Evolutionary conservation across 2,888 invertebrate species (phyloP), one percentile per base, ranked within the genome.

Genomic region (Ochropacha duplaris): DNA sequence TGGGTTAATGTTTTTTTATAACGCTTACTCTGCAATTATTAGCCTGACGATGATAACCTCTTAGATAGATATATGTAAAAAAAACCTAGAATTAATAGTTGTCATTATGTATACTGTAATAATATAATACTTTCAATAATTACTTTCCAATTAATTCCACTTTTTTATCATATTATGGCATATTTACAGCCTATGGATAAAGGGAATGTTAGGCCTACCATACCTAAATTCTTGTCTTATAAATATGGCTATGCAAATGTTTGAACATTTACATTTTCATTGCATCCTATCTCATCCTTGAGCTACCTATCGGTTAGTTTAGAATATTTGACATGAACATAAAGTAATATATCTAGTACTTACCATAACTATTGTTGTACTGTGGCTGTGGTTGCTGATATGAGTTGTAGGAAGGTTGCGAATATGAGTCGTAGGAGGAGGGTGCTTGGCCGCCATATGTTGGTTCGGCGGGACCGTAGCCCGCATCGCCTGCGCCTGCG

Each of bases 291-390:
- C 0, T 5, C 4, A 31, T 12, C 36, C 36, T 57, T 26, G 36
- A 50, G 31, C 56, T 60, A 60, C 22, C 49, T 34, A 57, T 49
- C 49, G 55, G 28, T 26, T 49, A n/a, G 16, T n/a, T 44, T n/a
- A n/a, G n/a, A 44, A 19, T 8, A 8, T 8, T 44, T 6, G 11
- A 19, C 9, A 44, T 19, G 9, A 19, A 44, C 36, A 19, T 1
- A 1, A 19, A 44, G 64, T 16, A 76, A 61, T 76, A 69, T 57
- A 65, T 57, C 3, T 50, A 54, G 69, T 72, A 86, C 87, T 88
- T 81, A 92, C 92, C 92, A 75, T 90, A 90, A 72, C 81, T 89
- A 12, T 83, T 86, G 72, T 76, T 78, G 69, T 91, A 89, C 61
- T 88, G 88, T 16, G 81, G 80, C 58, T 86, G 88, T 3, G 88